phyloP scores from a whole-genome alignment of 1,140 invertebrate species.

The Ephestia elutella region DNA sequence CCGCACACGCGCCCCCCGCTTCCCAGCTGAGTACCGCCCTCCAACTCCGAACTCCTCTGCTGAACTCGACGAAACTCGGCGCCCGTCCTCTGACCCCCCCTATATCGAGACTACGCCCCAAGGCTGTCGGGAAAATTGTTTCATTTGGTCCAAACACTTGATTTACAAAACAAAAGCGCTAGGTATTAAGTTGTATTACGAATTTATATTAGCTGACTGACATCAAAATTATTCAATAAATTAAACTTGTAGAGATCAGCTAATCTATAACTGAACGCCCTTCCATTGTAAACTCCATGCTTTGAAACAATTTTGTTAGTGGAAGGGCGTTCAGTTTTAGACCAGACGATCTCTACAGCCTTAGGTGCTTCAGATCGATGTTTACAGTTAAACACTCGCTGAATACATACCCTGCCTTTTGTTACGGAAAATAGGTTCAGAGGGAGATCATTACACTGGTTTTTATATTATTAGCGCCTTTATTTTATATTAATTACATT shows the following conservation, averaged over 20 bases:
- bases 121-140: conserved; percentile 52
- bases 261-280: no score
- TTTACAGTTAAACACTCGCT: no score
- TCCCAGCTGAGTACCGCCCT: conserved; percentile 74
- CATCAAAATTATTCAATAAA: conserved; percentile 10
- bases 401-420: no score
- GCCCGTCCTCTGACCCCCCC: conserved; percentile 60
- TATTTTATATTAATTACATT: no score
- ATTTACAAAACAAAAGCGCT: background rate
- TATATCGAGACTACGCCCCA: conserved; percentile 42
- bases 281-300: no score
- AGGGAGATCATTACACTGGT: no score
- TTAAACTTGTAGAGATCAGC: background rate
- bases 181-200: conserved; percentile 9
- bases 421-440: no score
- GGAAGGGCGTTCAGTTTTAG: no score
- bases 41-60: conserved; percentile 74
- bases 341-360: no score
- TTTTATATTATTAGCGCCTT: no score
- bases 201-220: conserved; percentile 18
- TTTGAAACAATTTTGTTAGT: no score
- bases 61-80: conserved; percentile 73
- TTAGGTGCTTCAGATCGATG: no score
- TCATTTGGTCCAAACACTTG: conserved; percentile 23
- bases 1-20: conserved; percentile 59